Base-by-base conservation (phyloP, 1,140 invertebrate species). In the Stratiolaelaps scimitus region DNA sequence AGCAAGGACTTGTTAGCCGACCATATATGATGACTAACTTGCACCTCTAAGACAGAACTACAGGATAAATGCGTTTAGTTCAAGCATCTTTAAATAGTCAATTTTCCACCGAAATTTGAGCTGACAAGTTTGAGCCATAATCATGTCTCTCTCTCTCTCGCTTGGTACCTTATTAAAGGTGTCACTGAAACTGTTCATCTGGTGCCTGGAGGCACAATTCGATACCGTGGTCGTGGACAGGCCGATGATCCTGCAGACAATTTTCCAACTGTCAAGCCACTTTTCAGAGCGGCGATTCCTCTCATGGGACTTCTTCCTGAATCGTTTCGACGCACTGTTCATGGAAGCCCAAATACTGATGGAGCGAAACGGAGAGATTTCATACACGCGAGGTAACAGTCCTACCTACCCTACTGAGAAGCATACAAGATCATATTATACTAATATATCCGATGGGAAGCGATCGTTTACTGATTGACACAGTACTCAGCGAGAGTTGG, bases 221-320 rank as follows among this genome's bases (percentile, higher is more conserved):
- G 90, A 93, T 77, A 80, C 87, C 43, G 90, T 98, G 53, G 93
- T 97, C 66, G 84, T 92, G 43, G 96, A 99, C 75, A 81, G 96
- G 40, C 91, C 93, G 0, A 88, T 98, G 82, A 91, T 99, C 34
- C 81, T 99, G n/a, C 91, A 96, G 75, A 87, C 89, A 0, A 81
- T 99, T 19, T 92, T 93, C 76, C 89, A 97, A 73, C 80, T 99
- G 1, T 88, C 93, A 72, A 95, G 93, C 73, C 86, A 89, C 6
- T 80, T 98, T 1, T 87, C 86, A 68, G 89, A 96, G 73, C 80
- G 92, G 44, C 83, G 84, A 69, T 89, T 98, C 68, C 80, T 98
- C 7, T 84, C 85, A 1, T 99, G 95, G 94, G 92, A 98, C 67
- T 98, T 99, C 78, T 99, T 99, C 75, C 80, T 97, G 4, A 92